Percentiles rank a stretch among this genome's conserved stretches.
These are phyloP conservation scores for Trichacis sp. DNA, from an alignment of 2,888 invertebrate species.

Conservation along the genomic window DNA sequence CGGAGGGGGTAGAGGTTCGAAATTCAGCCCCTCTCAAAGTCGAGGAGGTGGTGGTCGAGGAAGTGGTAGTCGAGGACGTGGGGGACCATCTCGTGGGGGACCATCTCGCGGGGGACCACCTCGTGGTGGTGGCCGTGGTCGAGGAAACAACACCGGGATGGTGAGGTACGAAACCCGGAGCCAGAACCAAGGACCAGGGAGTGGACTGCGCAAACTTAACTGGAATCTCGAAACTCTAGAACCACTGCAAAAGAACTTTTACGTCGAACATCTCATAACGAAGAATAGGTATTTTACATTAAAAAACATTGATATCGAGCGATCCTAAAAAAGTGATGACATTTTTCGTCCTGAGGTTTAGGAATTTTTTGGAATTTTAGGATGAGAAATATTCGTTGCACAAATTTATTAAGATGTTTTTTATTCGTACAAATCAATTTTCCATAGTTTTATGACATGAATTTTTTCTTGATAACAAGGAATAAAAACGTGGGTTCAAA, in stretches of 20 bases:
- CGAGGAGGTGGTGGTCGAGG: slow-evolving; percentile 44
- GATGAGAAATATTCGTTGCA: too few species aligned
- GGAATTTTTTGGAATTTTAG: too few species aligned
- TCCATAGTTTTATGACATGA: too few species aligned
- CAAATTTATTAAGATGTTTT: too few species aligned
- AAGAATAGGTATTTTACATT: slow-evolving; percentile 70
- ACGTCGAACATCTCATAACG: slow-evolving; percentile 78
- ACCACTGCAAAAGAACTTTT: slow-evolving; percentile 85
- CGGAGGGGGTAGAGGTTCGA: slow-evolving; percentile 52
- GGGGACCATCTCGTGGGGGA: slow-evolving; percentile 20
- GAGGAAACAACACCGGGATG: slow-evolving; percentile 48
- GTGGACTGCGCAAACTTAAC: slow-evolving; percentile 71
- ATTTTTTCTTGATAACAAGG: too few species aligned
- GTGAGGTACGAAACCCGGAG: slow-evolving; percentile 22
- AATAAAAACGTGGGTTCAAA: too few species aligned
- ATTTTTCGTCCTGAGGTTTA: too few species aligned
- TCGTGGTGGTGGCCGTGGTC: slow-evolving; percentile 64
- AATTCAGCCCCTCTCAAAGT: slow-evolving; percentile 49
- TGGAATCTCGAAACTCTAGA: slow-evolving; percentile 73
- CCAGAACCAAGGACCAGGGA: slow-evolving; percentile 59
- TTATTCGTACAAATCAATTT: too few species aligned
- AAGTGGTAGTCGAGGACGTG: slow-evolving; percentile 20
- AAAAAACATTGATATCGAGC: too few species aligned
- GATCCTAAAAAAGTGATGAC: too few species aligned
- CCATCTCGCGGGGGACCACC: slow-evolving; percentile 59